phyloP scores from a whole-genome alignment of 2,888 invertebrate species.

The Ariolimax columbianus region DNA sequence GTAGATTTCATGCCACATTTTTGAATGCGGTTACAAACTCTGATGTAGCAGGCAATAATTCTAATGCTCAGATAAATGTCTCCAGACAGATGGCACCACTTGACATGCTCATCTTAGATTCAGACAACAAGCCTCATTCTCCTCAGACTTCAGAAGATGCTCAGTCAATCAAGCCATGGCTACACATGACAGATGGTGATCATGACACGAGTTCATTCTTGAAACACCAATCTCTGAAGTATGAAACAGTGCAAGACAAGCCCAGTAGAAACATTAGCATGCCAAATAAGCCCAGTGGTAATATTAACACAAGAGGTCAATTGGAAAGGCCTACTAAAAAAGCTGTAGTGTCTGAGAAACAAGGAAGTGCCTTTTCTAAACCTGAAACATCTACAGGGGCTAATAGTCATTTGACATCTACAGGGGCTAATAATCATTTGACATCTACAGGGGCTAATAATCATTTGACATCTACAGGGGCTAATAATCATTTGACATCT shows the following conservation, averaged over 20 bases:
- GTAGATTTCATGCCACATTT: not conserved
- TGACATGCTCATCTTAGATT: not conserved
- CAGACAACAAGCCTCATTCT: not conserved
- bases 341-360: not conserved
- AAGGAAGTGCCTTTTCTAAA: constrained; percentile 11
- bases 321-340: not conserved
- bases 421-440: not conserved
- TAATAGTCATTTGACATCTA: not conserved
- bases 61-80: not conserved
- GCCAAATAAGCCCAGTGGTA: not conserved
- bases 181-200: not conserved
- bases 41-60: not conserved
- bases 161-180: not conserved
- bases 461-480: not conserved
- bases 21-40: not conserved
- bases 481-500: not conserved
- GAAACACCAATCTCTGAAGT: not conserved
- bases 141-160: not conserved
- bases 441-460: not conserved
- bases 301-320: not conserved
- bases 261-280: not conserved
- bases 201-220: not conserved
- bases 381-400: not conserved
- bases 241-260: not conserved
- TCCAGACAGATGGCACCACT: not conserved